Conservation (phyloP, 2,888 invertebrate genomes). For the Volucella inanis region DNA sequence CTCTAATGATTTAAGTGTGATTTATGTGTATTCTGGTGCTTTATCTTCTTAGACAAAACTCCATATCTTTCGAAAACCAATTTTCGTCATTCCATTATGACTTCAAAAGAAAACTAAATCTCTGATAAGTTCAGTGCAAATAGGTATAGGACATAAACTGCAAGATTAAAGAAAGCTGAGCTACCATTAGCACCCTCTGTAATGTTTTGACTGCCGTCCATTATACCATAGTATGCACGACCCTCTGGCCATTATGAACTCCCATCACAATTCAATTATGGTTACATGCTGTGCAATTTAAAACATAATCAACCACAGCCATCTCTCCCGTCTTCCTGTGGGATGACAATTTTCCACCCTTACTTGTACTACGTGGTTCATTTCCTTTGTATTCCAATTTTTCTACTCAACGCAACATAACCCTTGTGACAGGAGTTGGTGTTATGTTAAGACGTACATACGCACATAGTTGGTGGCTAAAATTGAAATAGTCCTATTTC, state of each 20-base stretch:
- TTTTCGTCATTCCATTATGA: neutral
- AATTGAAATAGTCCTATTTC: no score
- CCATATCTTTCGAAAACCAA: neutral
- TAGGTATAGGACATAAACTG: neutral
- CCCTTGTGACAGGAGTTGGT: no score
- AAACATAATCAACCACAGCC: constrained; percentile 18
- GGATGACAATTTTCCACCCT: constrained; percentile 11
- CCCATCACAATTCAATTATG: constrained; percentile 39
- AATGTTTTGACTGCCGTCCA: neutral
- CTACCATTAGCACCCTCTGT: neutral
- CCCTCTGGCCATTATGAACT: constrained; percentile 24
- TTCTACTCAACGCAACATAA: no score
- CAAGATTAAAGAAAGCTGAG: constrained; percentile 16
- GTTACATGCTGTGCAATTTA: constrained; percentile 23
- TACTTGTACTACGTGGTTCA: constrained; percentile 9
- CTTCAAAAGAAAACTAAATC: constrained; percentile 14
- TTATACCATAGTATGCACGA: neutral
- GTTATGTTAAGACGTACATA: no score
- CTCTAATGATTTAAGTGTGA: no score
- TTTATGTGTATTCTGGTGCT: no score
- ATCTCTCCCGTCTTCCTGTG: neutral
- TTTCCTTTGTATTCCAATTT: neutral
- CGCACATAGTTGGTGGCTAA: no score
- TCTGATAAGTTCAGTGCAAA: neutral
- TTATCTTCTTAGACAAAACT: no score